phyloP scores from a whole-genome alignment of 2,888 invertebrate species.

The Chesias legatella region DNA sequence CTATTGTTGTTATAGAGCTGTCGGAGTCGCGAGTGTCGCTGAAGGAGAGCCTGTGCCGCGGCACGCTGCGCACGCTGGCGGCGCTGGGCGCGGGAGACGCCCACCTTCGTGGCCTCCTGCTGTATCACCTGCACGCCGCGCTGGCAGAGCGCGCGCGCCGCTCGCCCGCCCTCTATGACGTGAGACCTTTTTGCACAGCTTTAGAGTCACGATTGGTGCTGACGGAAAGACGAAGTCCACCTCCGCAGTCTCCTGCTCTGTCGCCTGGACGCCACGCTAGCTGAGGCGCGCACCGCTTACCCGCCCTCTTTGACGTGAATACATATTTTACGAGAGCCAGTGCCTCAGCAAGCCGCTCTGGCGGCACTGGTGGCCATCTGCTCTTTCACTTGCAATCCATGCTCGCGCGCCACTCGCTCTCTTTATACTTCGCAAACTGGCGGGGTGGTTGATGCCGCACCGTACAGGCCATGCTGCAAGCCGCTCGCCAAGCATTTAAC shows the following conservation, averaged over 20 bases:
- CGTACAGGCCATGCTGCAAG: too few species aligned
- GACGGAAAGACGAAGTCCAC: neutral
- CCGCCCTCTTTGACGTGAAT: neutral
- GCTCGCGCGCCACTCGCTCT: too few species aligned
- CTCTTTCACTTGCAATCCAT: too few species aligned
- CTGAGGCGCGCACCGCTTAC: neutral
- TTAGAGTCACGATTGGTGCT: neutral
- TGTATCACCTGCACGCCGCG: conserved; percentile 76
- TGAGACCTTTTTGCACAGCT: conserved; percentile 24
- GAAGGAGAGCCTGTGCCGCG: conserved; percentile 82
- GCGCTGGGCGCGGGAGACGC: conserved; percentile 80
- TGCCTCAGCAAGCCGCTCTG: too few species aligned
- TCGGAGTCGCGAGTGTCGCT: conserved; percentile 76
- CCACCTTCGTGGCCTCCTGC: conserved; percentile 72
- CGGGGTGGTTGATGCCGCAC: too few species aligned
- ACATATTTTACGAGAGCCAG: too few species aligned
- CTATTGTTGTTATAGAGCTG: conserved; percentile 69
- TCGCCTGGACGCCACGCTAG: conserved; percentile 1
- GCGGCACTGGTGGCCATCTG: too few species aligned
- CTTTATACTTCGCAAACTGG: too few species aligned
- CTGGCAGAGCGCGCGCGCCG: conserved; percentile 76
- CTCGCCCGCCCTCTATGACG: conserved; percentile 66
- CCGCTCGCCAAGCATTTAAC: too few species aligned
- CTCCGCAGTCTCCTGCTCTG: neutral
- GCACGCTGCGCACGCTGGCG: conserved; percentile 78